Base-by-base conservation (phyloP, 2,888 invertebrate species). In the Steromphala cineraria region DNA sequence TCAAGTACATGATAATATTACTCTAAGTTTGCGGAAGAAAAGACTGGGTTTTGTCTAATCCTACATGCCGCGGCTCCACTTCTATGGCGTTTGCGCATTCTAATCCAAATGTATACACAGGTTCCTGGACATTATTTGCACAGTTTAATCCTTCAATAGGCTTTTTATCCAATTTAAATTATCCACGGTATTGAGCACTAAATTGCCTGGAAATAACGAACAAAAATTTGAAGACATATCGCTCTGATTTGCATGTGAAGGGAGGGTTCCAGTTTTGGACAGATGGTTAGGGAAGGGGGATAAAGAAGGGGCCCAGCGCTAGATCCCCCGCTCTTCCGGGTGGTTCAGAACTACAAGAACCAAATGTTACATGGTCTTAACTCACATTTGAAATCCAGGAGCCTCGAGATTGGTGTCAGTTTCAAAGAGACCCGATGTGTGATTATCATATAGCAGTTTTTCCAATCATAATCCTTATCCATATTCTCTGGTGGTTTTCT, bases 101-200 rank as follows among this genome's bases (percentile, higher is more conserved):
- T 62, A 28, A 62, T 62, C 62, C 62, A 62, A 28, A 62, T 62
- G 62, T 62, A 62, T 28, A 62, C 62, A 62, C 28, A 24, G 62
- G 28, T 62, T 28, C 21, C 15, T 24, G 28, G 62, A 10, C 62
- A 28, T 28, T 62, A 62, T 77, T 77, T 77, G 77, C 77, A 55
- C 77, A 77, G 55, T 36, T 77, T 77, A 77, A 77, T 31, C 53
- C 52, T 53, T 71, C 67, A 53, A 79, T 71, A 71, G 53, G 53
- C 67, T 79, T 71, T 67, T 53, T 79, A 79, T 79, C 79, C 67
- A 79, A 79, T 79, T 79, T 79, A 79, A 79, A 79, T 79, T 79
- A 79, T 71, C 67, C 79, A 79, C 67, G 62, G 71, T 71, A 71
- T 79, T 79, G 79, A 71, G 79, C 71, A 79, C 79, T 67, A 79